phyloP scores from a whole-genome alignment of 1,140 invertebrate genomes.

The Planococcus citri region DNA sequence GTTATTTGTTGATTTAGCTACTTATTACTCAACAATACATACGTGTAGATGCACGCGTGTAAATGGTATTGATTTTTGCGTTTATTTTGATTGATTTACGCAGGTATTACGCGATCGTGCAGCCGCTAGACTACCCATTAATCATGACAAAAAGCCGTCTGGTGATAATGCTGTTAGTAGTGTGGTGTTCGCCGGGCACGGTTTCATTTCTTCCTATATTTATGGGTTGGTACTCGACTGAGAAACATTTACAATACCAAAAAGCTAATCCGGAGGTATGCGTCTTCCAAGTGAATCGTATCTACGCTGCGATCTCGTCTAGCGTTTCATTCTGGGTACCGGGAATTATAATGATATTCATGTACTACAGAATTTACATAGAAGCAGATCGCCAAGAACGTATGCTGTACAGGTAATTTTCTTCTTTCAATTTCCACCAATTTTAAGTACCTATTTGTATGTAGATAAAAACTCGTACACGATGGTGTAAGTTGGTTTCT shows the following conservation, averaged over 20 bases:
- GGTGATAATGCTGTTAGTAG: slow-evolving; percentile 63
- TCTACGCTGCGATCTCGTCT: slow-evolving; percentile 86
- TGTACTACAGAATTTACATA: slow-evolving; percentile 81
- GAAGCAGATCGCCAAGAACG: slow-evolving; percentile 85
- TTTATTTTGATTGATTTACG: no score
- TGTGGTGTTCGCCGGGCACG: slow-evolving; percentile 80
- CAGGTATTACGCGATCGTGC: slow-evolving; percentile 77
- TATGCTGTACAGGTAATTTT: slow-evolving; percentile 64
- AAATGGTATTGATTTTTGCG: no score
- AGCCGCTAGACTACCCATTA: slow-evolving; percentile 74
- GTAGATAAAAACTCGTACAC: no score
- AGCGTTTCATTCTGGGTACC: slow-evolving; percentile 94
- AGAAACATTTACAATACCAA: slow-evolving; percentile 53
- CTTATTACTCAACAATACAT: no score
- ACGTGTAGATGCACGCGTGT: no score
- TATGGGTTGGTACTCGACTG: slow-evolving; percentile 78
- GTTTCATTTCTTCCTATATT: slow-evolving; percentile 95
- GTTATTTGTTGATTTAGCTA: no score
- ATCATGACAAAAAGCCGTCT: slow-evolving; percentile 75
- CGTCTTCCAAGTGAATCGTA: slow-evolving; percentile 73
- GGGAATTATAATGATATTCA: slow-evolving; percentile 81
- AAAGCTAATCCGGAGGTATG: slow-evolving; percentile 61
- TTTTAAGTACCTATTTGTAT: no score
- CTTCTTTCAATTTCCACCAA: slow-evolving; percentile 27
- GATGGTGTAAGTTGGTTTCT: no score